phyloP scores from a whole-genome alignment of 1,140 invertebrate genomes.

The Macrobrachium nipponense region DNA sequence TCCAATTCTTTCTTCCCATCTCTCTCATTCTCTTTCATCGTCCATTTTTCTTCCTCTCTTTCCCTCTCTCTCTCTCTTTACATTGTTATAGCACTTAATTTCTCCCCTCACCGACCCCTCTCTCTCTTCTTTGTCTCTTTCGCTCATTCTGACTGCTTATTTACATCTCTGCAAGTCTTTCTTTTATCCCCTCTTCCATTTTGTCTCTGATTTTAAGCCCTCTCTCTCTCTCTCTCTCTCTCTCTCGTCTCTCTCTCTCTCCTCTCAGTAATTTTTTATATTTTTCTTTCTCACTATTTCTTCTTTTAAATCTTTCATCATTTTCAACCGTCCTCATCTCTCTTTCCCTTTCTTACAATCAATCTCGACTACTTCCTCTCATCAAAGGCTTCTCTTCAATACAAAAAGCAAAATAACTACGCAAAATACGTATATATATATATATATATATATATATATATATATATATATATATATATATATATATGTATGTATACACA shows the following conservation, averaged over 20 bases:
- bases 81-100: neutral
- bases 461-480: constrained; percentile 20
- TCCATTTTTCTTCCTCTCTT: neutral
- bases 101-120: neutral
- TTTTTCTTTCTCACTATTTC: too few relatives aligned
- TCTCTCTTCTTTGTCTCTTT: neutral
- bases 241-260: neutral
- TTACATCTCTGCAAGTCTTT: too few relatives aligned
- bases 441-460: constrained; percentile 20
- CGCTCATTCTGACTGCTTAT: neutral
- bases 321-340: too few relatives aligned
- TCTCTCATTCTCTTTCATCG: neutral
- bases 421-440: neutral
- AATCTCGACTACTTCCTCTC: too few relatives aligned
- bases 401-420: too few relatives aligned
- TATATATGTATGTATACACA: neutral
- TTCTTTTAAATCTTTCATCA: too few relatives aligned
- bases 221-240: neutral
- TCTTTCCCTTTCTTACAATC: too few relatives aligned
- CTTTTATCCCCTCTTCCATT: neutral
- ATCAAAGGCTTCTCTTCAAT: too few relatives aligned
- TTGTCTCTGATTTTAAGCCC: too few relatives aligned
- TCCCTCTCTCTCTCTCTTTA: too few relatives aligned
- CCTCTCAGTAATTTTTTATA: neutral
- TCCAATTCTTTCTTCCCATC: neutral